Evolutionary conservation across 2,888 invertebrate genomes (phyloP).

Genomic region (Nycteola revayana): DNA sequence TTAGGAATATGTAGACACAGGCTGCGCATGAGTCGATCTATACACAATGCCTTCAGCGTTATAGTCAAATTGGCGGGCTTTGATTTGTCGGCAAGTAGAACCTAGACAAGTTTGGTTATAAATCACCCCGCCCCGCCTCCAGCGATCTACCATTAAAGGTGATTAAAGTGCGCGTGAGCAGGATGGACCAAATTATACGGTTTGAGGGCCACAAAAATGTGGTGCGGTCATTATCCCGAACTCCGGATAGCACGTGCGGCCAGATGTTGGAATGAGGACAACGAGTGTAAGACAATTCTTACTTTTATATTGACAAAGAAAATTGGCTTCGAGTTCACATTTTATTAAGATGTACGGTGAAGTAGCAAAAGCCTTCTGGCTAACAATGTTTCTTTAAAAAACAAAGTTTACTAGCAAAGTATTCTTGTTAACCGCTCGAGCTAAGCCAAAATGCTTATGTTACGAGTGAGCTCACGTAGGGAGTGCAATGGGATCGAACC

Average conservation of each 20-base stretch:
- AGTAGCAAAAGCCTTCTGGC: too few relatives aligned
- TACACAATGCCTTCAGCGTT: too few relatives aligned
- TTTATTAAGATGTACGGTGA: too few relatives aligned
- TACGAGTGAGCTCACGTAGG: too few relatives aligned
- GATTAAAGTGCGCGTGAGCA: constrained; percentile 63
- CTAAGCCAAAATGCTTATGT: too few relatives aligned
- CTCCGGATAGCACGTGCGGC: constrained; percentile 39
- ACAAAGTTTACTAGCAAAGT: too few relatives aligned
- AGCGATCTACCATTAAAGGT: constrained; percentile 57
- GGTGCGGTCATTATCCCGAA: constrained; percentile 58
- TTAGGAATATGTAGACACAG: too few relatives aligned
- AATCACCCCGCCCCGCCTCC: constrained; percentile 57
- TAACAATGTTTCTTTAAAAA: too few relatives aligned
- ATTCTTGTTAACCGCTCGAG: too few relatives aligned
- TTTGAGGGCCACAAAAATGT: constrained; percentile 55
- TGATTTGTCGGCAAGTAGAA: constrained; percentile 28
- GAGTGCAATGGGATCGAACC: too few relatives aligned
- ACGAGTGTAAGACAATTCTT: constrained; percentile 9
- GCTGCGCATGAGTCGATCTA: too few relatives aligned
- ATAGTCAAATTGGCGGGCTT: constrained; percentile 31
- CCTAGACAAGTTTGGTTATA: constrained; percentile 50
- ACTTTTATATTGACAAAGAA: neutral
- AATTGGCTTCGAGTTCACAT: too few relatives aligned
- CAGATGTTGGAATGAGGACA: constrained; percentile 26
- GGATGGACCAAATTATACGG: constrained; percentile 74